A percentile compares a stretch with the other conserved stretches of the same genome.
Conservation (phyloP, 2,113 vertebrate genomes). For the Alectura lathami region DNA sequence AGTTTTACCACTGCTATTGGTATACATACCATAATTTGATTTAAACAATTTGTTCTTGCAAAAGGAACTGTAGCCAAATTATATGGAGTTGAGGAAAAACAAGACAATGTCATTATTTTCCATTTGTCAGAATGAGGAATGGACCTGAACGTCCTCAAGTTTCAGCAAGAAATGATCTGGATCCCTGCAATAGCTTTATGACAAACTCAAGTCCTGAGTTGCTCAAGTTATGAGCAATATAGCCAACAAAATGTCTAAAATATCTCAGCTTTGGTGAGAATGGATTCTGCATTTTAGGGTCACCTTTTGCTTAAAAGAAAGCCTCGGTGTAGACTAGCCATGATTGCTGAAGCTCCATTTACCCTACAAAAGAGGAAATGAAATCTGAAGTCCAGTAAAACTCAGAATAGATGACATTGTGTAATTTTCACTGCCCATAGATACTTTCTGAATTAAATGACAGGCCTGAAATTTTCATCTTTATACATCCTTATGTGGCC, state of each 20-base stretch:
- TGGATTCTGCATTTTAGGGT: neutral
- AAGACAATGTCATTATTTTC: neutral
- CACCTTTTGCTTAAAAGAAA: neutral
- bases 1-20: constrained; percentile 4
- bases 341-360: neutral
- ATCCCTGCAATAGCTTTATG: neutral
- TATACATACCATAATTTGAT: constrained; percentile 14
- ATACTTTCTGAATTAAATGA: constrained; percentile 29
- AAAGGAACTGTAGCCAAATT: neutral
- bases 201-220: neutral
- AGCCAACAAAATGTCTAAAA: neutral
- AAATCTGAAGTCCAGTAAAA: neutral
- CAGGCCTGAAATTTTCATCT: constrained; percentile 17
- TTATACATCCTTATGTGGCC: neutral
- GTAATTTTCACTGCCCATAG: neutral
- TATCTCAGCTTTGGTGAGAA: neutral
- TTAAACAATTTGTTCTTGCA: constrained; percentile 13
- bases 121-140: neutral
- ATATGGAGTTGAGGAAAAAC: neutral
- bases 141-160: neutral
- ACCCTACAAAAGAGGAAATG: neutral
- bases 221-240: neutral
- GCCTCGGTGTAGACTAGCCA: neutral
- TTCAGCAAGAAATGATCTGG: neutral
- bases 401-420: neutral